phyloP scores from a whole-genome alignment of 2,888 invertebrate species.

The Pristionchus entomophagus region DNA sequence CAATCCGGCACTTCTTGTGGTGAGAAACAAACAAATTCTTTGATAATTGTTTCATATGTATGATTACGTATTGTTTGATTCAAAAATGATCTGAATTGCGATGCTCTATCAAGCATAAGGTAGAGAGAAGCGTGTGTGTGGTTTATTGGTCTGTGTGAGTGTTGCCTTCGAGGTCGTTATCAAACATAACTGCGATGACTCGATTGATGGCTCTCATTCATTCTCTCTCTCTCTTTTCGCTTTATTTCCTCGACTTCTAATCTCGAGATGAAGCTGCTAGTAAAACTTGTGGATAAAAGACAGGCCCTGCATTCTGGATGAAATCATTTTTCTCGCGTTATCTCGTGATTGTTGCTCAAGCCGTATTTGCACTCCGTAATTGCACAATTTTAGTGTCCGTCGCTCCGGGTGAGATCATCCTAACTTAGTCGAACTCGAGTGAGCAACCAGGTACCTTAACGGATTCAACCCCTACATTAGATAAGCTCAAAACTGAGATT shows the following conservation, averaged over 20 bases:
- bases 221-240: not conserved
- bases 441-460: not conserved
- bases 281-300: not conserved
- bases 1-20: too few relatives aligned
- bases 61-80: too few relatives aligned
- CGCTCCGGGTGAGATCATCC: not conserved
- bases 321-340: not conserved
- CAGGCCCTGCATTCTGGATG: not conserved
- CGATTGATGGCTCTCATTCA: not conserved
- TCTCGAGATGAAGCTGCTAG: not conserved
- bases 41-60: too few relatives aligned
- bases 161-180: not conserved
- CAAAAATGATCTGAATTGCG: too few relatives aligned
- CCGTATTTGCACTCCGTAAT: not conserved
- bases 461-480: not conserved
- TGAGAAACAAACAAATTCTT: too few relatives aligned
- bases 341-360: not conserved
- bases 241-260: not conserved
- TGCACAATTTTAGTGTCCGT: not conserved
- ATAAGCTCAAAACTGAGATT: not conserved
- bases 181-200: not conserved
- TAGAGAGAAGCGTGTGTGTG: too few relatives aligned
- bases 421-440: not conserved
- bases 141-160: not conserved
- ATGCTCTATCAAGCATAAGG: too few relatives aligned